These are phyloP conservation scores for Agapornis roseicollis DNA, from an alignment of 2,113 vertebrate genomes.

Conservation along the genomic window DNA sequence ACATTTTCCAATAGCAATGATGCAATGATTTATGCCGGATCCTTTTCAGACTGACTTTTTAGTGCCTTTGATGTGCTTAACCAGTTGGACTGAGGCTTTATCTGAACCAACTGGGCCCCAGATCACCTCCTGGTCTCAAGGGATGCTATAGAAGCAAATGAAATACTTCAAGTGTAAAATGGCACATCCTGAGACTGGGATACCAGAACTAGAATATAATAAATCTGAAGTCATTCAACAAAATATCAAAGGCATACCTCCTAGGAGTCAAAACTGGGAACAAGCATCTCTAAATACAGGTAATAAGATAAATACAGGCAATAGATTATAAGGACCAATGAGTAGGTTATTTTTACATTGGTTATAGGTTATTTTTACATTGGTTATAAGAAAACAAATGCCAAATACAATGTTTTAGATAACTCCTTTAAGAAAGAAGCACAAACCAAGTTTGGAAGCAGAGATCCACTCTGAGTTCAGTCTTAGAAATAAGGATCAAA, in stretches of 20 bases:
- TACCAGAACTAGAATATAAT: background rate
- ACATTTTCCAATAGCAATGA: background rate
- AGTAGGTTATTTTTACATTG: background rate
- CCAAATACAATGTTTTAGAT: background rate
- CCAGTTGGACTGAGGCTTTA: background rate
- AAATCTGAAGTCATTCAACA: background rate
- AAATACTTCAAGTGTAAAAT: background rate
- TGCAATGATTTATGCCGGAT: background rate
- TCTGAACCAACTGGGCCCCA: background rate
- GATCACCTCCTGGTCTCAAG: background rate
- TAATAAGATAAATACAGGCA: background rate
- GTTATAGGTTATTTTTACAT: background rate
- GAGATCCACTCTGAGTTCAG: background rate
- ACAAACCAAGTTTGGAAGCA: background rate
- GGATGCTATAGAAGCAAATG: background rate
- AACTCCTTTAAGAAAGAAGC: background rate
- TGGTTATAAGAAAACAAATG: background rate
- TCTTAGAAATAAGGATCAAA: background rate
- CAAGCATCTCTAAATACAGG: background rate
- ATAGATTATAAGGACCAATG: background rate
- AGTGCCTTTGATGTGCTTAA: background rate
- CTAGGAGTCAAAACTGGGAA: background rate
- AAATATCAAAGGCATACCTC: background rate
- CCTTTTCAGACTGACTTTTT: background rate
- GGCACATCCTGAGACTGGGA: background rate